Evolutionary conservation across 2,113 vertebrate genomes (phyloP), one percentile per base, ranked within the genome.

Genomic region (Callipepla californica): DNA sequence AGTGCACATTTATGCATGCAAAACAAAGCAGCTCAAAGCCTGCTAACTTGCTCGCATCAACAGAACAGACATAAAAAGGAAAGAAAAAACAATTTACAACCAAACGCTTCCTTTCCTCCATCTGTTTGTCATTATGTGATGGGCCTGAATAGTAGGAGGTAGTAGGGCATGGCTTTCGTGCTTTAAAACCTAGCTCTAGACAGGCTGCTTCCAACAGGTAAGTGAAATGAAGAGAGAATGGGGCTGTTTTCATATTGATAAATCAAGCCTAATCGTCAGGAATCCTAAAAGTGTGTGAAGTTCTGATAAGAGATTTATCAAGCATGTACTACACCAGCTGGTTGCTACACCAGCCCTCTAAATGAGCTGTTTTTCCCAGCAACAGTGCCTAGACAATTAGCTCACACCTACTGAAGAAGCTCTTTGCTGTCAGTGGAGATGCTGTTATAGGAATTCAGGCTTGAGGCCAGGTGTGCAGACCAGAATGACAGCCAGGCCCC

Each of bases 261-360:
- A 88, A 79, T 42, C 36, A 77, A 81, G 42, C 23, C 3, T 32
- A 72, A 84, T 75, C 0, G 0, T 61, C 77, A 80, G 44, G 47
- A 30, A 53, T 86, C 88, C 53, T 79, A 26, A 55, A 74, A 94
- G 69, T 2, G 44, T 86, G 90, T 1, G 13, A 78, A 40, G 61
- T 63, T 93, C 86, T 76, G 86, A 76, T 90, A 96, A 93, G 95
- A 76, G 69, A 69, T 96, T 78, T 92, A 72, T 90, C 88, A 53
- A 84, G 48, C 51, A 15, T 23, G 63, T 91, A 50, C 90, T 91
- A 74, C 88, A 90, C 75, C 83, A 81, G 3, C 69, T 42, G 74
- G 36, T 69, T 75, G 80, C 80, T 80, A 38, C 0, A 0, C 23
- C 0, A 2, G 32, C 20, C 58, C 40, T 65, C 51, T 68, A 42